These are phyloP conservation scores for Lophotis ruficrista DNA, from an alignment of 2,113 vertebrate genomes.

Conservation along the genomic window DNA sequence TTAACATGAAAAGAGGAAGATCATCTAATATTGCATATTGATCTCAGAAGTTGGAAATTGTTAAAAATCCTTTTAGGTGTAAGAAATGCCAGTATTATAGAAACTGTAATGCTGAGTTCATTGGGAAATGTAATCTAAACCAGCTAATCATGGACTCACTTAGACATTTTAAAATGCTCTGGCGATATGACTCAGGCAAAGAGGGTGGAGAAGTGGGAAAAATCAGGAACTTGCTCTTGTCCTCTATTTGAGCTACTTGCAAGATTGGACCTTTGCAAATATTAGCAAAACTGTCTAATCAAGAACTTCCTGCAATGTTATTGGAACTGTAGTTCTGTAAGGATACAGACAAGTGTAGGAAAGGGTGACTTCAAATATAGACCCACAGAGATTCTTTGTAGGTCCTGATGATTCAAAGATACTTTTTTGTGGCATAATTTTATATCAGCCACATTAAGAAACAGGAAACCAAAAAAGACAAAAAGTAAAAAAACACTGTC, in stretches of 20 bases:
- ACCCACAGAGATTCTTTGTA: not conserved
- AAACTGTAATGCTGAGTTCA: not conserved
- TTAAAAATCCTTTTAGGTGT: not conserved
- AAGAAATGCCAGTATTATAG: not conserved
- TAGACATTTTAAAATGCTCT: not conserved
- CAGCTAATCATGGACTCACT: not conserved
- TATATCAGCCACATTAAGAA: not conserved
- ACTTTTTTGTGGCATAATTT: not conserved
- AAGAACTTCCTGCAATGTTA: not conserved
- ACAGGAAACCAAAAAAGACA: not conserved
- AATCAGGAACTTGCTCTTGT: not conserved
- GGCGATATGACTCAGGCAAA: not conserved
- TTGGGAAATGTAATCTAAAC: not conserved
- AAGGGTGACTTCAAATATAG: not conserved
- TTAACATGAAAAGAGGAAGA: not conserved
- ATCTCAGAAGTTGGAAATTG: not conserved
- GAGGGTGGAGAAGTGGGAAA: fast-evolving
- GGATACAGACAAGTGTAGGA: not conserved
- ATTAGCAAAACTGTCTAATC: not conserved
- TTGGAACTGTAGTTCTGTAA: not conserved
- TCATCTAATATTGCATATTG: not conserved
- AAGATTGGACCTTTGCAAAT: not conserved
- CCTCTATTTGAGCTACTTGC: not conserved
- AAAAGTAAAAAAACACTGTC: not conserved
- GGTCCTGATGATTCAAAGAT: not conserved